Base-by-base conservation (phyloP, 2,888 invertebrate species). In the Xiphydria camelus region DNA sequence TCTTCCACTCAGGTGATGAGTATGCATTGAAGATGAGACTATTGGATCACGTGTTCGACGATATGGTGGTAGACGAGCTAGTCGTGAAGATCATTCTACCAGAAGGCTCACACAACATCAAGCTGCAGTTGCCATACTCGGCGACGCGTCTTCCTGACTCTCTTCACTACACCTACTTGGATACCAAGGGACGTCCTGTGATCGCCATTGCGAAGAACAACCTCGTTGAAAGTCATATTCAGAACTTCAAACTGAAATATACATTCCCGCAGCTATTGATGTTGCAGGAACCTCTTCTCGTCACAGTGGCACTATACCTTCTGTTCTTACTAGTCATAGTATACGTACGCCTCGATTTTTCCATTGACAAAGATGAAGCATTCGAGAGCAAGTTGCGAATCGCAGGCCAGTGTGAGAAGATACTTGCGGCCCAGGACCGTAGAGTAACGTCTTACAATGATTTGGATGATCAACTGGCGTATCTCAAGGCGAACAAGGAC, bases 1-100 rank as follows among this genome's bases (percentile, higher is more conserved):
- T 99, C 19, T 96, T 84, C 73, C 88, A 88, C 58, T 82, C 83
- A 50, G 89, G 88, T 50, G 84, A 85, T 70, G 83, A 89, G 19
- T 96, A 89, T 75, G 81, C 89, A 29, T 77, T 99, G 42, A 92
- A 91, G 72, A 93, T 99, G 89, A 84, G 96, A 53, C 79, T 96
- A n/a, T 78, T 99, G 55, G 98, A 99, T 76, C 98, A 98, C 71
- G 85, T 99, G 32, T 96, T 88, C 77, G 97, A 98, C 78, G 95
- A 99, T 62, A 94, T 97, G 90, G 84, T 91, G 39, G 87, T 99
- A 38, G 95, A 98, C 66, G 89, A 96, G 62, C 78, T 94, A 21
- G 81, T 86, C 21, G 85, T 98, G 1, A 90, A 88, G 70, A 85
- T 99, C 39, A 91, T 98, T 62, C 79, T 99, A 47, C 99, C 99